Percentiles rank a stretch among this genome's conserved stretches.
Conservation (phyloP, 1,140 invertebrate species). For the Lordiphosa stackelbergi region DNA sequence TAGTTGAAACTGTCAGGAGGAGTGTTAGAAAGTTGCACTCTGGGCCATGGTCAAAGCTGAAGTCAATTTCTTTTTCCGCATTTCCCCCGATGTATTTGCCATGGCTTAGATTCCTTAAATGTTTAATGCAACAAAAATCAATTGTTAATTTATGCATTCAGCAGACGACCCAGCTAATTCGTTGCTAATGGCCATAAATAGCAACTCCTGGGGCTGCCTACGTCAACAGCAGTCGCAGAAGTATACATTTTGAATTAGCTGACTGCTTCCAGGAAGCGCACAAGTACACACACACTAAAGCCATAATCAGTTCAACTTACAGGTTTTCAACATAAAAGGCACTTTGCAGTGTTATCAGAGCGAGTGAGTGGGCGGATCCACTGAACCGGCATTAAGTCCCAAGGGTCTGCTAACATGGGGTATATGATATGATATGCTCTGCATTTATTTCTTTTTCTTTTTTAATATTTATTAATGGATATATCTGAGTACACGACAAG, state of each 20-base stretch:
- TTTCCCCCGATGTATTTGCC: constrained; percentile 2
- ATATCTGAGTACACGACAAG: too few species aligned
- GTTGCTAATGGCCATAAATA: constrained; percentile 57
- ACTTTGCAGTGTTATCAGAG: not conserved
- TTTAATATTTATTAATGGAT: not conserved
- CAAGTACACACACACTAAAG: constrained; percentile 5
- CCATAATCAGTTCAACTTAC: constrained; percentile 47
- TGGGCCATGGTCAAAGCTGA: constrained; percentile 19
- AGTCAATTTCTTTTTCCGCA: constrained; percentile 6
- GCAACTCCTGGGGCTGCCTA: constrained; percentile 4
- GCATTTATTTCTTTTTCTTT: not conserved
- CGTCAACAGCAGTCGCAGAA: constrained; percentile 18
- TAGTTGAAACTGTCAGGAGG: constrained; percentile 43
- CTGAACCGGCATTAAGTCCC: constrained; percentile 18
- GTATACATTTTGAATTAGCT: constrained; percentile 62
- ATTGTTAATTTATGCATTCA: constrained; percentile 56
- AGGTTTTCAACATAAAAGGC: constrained; percentile 12
- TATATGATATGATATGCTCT: not conserved
- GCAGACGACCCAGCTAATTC: constrained; percentile 26
- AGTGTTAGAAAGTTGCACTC: constrained; percentile 43
- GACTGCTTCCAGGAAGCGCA: constrained; percentile 32
- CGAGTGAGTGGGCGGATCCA: constrained; percentile 6
- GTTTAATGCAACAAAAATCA: constrained; percentile 21
- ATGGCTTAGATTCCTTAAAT: not conserved
- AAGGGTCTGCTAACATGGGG: constrained; percentile 4